These are phyloP conservation scores for Dysmachus trigonus DNA, from an alignment of 2,888 invertebrate species.

Conservation along the genomic window DNA sequence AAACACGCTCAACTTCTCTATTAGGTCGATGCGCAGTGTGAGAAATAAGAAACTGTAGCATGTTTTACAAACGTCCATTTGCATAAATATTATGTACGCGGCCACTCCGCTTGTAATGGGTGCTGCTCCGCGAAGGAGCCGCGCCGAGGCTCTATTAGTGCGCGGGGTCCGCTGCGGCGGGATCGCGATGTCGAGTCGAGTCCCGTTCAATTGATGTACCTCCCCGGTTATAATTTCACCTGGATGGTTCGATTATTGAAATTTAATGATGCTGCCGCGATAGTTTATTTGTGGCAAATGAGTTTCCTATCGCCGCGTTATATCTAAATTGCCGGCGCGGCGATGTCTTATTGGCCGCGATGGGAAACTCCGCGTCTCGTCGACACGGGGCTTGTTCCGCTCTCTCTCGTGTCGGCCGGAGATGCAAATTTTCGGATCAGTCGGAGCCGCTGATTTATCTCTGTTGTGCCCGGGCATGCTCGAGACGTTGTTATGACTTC, in stretches of 20 bases:
- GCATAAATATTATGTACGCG: constrained; percentile 50
- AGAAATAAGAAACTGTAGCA: constrained; percentile 49
- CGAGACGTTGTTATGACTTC: constrained; percentile 39
- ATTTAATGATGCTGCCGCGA: constrained; percentile 42
- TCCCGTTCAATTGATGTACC: constrained; percentile 43
- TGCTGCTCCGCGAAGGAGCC: constrained; percentile 28
- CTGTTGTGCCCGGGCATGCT: neutral
- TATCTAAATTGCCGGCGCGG: constrained; percentile 42
- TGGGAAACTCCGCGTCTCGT: constrained; percentile 39
- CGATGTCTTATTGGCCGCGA: constrained; percentile 37
- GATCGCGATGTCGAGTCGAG: neutral
- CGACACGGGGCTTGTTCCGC: constrained; percentile 2
- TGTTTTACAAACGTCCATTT: constrained; percentile 50
- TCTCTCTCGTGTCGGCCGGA: neutral
- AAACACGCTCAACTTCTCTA: constrained; percentile 41
- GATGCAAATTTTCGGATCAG: constrained; percentile 42
- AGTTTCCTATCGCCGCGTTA: constrained; percentile 41
- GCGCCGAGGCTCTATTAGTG: constrained; percentile 1
- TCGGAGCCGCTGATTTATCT: constrained; percentile 38
- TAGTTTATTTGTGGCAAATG: constrained; percentile 45
- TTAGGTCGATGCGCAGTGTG: constrained; percentile 45
- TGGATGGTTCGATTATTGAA: constrained; percentile 44
- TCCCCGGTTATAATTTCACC: constrained; percentile 44
- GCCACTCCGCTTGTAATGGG: constrained; percentile 45
- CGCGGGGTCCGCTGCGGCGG: neutral